Evolutionary conservation across 2,888 invertebrate genomes (phyloP).

Genomic region (Hyalella azteca): DNA sequence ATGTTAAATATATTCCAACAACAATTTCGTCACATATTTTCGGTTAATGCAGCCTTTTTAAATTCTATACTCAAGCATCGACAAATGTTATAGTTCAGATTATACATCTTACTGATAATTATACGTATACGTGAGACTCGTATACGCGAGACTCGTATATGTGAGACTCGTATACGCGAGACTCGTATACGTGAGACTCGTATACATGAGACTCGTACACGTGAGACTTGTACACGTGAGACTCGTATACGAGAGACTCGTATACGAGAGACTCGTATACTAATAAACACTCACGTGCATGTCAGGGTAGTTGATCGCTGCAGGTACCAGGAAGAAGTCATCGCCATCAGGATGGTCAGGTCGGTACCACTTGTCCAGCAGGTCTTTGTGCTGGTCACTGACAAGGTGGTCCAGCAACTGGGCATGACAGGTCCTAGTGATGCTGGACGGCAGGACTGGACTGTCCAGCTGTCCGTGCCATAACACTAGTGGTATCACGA

Average conservation of each 20-base stretch:
- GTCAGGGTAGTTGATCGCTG: not conserved
- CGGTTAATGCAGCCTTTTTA: not conserved
- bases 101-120: not conserved
- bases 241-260: not conserved
- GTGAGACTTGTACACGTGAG: not conserved
- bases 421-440: not conserved
- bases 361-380: conserved; percentile 20
- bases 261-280: no score
- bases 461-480: not conserved
- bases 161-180: not conserved
- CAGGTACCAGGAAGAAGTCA: conserved; percentile 1
- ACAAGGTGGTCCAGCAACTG: not conserved
- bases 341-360: not conserved
- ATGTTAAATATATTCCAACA: not conserved
- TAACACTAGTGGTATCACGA: conserved; percentile 11
- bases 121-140: not conserved
- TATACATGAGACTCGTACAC: not conserved
- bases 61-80: not conserved
- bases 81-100: not conserved
- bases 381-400: not conserved
- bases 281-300: not conserved
- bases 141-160: not conserved
- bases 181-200: not conserved
- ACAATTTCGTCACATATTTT: not conserved
- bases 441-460: not conserved